These are phyloP conservation scores for Hydra vulgaris DNA, from an alignment of 30 jellyfish, hydroid and myxozoan species.

Conservation along the genomic window DNA sequence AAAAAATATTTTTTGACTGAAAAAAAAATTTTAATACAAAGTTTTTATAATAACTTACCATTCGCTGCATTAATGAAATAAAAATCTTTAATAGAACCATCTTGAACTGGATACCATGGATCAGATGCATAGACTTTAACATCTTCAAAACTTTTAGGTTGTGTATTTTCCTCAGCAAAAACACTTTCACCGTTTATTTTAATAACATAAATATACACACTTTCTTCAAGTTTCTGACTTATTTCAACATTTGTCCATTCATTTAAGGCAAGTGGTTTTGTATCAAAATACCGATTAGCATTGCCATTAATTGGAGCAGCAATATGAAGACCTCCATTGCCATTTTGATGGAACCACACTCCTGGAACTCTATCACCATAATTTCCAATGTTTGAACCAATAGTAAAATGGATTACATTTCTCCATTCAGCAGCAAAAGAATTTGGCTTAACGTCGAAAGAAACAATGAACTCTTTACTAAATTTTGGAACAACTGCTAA, in stretches of 20 bases:
- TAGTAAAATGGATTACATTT: slow-evolving; percentile 1
- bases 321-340: slow-evolving; percentile 7
- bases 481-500: background rate
- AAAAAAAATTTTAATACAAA: too few relatives aligned
- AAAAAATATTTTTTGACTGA: too few relatives aligned
- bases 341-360: slow-evolving; percentile 5
- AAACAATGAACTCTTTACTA: background rate
- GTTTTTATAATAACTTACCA: too few relatives aligned
- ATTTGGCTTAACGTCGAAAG: background rate
- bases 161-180: background rate
- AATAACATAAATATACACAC: background rate
- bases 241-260: background rate
- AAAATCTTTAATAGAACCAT: background rate
- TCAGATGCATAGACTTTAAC: background rate
- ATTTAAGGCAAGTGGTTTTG: background rate
- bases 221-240: background rate
- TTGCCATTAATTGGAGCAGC: background rate
- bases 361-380: background rate
- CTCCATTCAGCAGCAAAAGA: background rate
- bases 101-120: background rate
- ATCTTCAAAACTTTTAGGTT: background rate
- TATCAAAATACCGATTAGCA: background rate
- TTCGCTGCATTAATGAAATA: background rate
- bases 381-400: background rate
- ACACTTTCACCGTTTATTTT: background rate